Percentiles rank a stretch among this genome's conserved stretches.
phyloP scores from a whole-genome alignment of 2,888 invertebrate species.

The Tiphia femorata region DNA sequence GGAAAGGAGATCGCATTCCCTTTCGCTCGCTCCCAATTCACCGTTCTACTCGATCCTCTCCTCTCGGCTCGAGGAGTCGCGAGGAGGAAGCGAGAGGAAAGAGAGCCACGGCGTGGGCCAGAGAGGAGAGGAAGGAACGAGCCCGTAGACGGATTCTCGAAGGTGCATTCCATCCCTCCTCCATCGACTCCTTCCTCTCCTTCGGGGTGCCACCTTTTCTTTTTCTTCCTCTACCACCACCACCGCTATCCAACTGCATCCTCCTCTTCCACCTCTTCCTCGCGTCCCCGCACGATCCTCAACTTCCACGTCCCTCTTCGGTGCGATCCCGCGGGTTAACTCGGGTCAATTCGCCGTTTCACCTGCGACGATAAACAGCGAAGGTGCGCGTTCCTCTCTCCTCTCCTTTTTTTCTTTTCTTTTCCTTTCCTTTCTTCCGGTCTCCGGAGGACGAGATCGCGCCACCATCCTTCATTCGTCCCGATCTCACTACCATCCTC shows the following conservation, averaged over 20 bases:
- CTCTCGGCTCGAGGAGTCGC: too few relatives aligned
- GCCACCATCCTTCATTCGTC: too few relatives aligned
- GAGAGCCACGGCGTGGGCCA: conserved; percentile 34
- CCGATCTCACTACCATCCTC: too few relatives aligned
- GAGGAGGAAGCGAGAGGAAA: too few relatives aligned
- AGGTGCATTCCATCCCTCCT: conserved; percentile 45
- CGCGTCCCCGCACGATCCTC: conserved; percentile 28
- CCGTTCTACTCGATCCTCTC: conserved; percentile 3
- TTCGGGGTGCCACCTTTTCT: conserved; percentile 23
- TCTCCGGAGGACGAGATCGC: too few relatives aligned
- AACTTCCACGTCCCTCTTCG: conserved; percentile 12
- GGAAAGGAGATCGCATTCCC: conserved; percentile 12
- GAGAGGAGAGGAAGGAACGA: conserved; percentile 41
- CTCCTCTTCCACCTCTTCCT: conserved; percentile 12
- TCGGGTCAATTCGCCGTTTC: conserved; percentile 12
- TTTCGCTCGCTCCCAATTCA: conserved; percentile 25
- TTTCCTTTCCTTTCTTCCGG: too few relatives aligned
- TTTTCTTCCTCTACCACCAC: conserved; percentile 11
- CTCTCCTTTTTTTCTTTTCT: too few relatives aligned
- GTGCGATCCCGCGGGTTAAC: conserved; percentile 3
- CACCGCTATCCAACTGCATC: not conserved
- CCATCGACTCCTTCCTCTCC: conserved; percentile 22
- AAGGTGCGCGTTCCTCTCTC: too few relatives aligned
- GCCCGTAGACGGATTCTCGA: conserved; percentile 49
- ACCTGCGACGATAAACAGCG: too few relatives aligned